phyloP scores from a whole-genome alignment of 2,797 vertebrate species.

The Kryptopterus vitreolus region DNA sequence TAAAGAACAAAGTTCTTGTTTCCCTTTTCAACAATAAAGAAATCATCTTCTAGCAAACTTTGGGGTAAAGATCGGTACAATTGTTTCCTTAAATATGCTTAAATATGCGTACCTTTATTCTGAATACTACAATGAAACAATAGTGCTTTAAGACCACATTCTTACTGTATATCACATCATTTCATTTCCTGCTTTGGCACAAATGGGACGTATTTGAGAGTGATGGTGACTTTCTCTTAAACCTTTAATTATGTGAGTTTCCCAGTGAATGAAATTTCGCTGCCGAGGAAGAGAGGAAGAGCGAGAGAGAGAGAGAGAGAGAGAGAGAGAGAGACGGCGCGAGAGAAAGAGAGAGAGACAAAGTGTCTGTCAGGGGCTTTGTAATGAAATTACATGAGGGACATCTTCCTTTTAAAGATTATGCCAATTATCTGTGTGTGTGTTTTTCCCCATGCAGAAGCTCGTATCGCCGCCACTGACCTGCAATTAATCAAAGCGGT shows the following conservation, averaged over 20 bases:
- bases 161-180: not conserved
- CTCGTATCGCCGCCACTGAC: conserved; percentile 28
- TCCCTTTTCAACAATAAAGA: not conserved
- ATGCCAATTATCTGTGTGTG: conserved; percentile 25
- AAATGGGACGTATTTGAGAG: not conserved
- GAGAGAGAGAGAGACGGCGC: too few relatives aligned
- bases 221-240: not conserved
- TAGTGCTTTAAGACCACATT: not conserved
- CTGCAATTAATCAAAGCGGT: conserved; percentile 44
- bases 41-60: not conserved
- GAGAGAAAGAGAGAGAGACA: too few relatives aligned
- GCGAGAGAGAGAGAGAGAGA: too few relatives aligned
- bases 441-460: not conserved
- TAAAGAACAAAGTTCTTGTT: not conserved
- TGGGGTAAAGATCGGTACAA: not conserved
- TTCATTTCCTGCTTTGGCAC: not conserved
- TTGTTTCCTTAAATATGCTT: too few relatives aligned
- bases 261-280: too few relatives aligned
- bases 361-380: conserved; percentile 9
- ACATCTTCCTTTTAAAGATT: conserved; percentile 26
- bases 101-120: not conserved
- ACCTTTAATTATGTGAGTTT: conserved; percentile 13
- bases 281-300: too few relatives aligned
- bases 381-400: conserved; percentile 2
- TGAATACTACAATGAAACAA: too few relatives aligned